Conservation (phyloP, 2,888 invertebrate species). For the Euphydryas editha region DNA sequence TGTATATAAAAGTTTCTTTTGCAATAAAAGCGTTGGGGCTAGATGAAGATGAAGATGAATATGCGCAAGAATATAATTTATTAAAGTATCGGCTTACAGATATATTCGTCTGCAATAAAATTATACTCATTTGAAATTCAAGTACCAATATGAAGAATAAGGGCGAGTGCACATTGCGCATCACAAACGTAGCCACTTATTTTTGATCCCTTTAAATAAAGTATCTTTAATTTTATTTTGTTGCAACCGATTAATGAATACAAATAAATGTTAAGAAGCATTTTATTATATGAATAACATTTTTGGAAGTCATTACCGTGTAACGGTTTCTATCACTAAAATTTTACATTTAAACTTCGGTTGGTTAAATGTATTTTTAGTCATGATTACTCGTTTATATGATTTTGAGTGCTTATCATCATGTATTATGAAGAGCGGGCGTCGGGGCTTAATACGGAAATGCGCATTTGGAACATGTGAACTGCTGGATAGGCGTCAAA, state of each 20-base stretch:
- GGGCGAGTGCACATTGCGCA: constrained; percentile 15
- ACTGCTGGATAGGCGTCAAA: constrained; percentile 60
- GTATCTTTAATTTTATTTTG: background rate
- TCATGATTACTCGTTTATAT: constrained; percentile 25
- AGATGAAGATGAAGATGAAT: constrained; percentile 37
- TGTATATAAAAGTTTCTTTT: constrained; percentile 35
- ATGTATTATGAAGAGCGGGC: constrained; percentile 31
- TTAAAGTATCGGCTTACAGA: constrained; percentile 34
- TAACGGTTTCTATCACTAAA: background rate
- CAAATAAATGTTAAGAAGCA: background rate
- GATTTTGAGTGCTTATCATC: constrained; percentile 34
- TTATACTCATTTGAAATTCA: constrained; percentile 31
- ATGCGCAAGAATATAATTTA: constrained; percentile 52
- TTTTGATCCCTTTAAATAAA: background rate
- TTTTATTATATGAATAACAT: background rate
- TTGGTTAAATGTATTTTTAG: constrained; percentile 26
- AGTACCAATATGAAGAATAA: constrained; percentile 20
- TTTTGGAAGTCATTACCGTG: background rate
- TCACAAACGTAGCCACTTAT: constrained; percentile 10
- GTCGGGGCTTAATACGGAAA: constrained; percentile 63
- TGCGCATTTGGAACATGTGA: constrained; percentile 66
- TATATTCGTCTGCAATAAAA: constrained; percentile 30
- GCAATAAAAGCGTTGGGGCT: constrained; percentile 49
- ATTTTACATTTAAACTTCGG: background rate
- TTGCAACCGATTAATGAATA: background rate